Percentiles rank a stretch among this genome's conserved stretches.
These are phyloP conservation scores for Augochlorella aurata DNA, from an alignment of 2,888 invertebrate species.

Conservation along the genomic window DNA sequence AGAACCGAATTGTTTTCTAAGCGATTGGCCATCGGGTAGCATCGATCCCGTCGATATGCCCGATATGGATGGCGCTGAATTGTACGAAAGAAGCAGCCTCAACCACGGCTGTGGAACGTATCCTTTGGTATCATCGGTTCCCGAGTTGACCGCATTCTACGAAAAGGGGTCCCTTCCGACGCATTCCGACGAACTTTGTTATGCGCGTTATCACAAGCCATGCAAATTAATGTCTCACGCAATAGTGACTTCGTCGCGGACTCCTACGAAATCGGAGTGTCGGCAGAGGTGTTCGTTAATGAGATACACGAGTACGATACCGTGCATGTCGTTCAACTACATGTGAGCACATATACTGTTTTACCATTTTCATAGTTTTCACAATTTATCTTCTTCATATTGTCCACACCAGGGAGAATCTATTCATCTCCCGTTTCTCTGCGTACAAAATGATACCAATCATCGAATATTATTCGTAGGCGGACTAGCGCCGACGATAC, in stretches of 20 bases:
- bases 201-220: constrained; percentile 90
- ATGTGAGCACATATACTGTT: constrained; percentile 80
- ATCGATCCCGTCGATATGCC: constrained; percentile 85
- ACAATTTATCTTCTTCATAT: neutral
- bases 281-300: constrained; percentile 82
- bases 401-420: neutral
- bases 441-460: neutral
- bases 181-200: constrained; percentile 85
- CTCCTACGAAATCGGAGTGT: constrained; percentile 88
- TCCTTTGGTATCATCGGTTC: neutral
- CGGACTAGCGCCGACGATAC: constrained; percentile 64
- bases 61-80: constrained; percentile 86
- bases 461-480: neutral
- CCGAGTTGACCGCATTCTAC: neutral
- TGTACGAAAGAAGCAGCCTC: constrained; percentile 88
- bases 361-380: neutral
- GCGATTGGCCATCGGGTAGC: constrained; percentile 88
- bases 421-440: neutral
- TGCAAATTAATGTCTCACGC: constrained; percentile 87
- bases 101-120: constrained; percentile 29
- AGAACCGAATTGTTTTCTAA: constrained; percentile 89
- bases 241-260: constrained; percentile 86
- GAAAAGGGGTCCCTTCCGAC: neutral
- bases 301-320: constrained; percentile 84
- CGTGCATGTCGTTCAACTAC: constrained; percentile 90